Percentiles rank a stretch among this genome's conserved stretches.
These are phyloP conservation scores for Grammomys dolichurus DNA, from an alignment of 2,113 vertebrate genomes.

Conservation along the genomic window DNA sequence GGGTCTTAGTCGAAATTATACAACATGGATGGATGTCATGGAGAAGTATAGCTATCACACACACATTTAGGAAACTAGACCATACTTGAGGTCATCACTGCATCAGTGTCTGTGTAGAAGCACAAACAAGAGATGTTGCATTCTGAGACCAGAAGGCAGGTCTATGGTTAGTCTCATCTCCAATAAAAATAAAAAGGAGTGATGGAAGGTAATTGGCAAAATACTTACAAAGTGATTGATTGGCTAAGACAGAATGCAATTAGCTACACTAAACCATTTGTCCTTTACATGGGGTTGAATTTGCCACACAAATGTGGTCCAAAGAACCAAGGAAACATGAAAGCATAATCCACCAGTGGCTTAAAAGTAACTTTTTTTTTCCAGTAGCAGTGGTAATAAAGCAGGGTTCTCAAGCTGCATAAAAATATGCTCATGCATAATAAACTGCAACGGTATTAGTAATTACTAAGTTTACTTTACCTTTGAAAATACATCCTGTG, in stretches of 20 bases:
- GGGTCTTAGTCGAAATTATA: constrained; percentile 91
- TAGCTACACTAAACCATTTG: constrained; percentile 89
- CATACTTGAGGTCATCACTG: constrained; percentile 91
- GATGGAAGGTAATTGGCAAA: constrained; percentile 92
- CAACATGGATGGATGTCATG: constrained; percentile 96
- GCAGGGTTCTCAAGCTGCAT: not conserved
- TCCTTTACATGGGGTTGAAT: constrained; percentile 96
- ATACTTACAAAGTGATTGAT: constrained; percentile 88
- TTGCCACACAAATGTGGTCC: constrained; percentile 94
- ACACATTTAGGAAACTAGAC: constrained; percentile 94
- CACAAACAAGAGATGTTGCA: constrained; percentile 95
- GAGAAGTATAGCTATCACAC: constrained; percentile 90
- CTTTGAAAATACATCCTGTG: not conserved
- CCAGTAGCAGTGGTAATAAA: constrained; percentile 9
- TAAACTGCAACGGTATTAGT: constrained; percentile 15
- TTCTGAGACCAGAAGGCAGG: constrained; percentile 94
- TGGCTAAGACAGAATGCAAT: constrained; percentile 91
- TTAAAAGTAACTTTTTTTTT: constrained; percentile 68
- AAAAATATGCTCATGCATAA: constrained; percentile 25
- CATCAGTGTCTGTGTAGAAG: constrained; percentile 95
- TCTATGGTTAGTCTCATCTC: constrained; percentile 90
- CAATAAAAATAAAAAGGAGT: constrained; percentile 88
- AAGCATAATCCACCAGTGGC: constrained; percentile 91
- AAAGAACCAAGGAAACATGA: constrained; percentile 88
- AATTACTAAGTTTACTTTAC: constrained; percentile 30